Evolutionary conservation across 2,113 vertebrate species (phyloP).

Genomic region (Heterocephalus glaber): DNA sequence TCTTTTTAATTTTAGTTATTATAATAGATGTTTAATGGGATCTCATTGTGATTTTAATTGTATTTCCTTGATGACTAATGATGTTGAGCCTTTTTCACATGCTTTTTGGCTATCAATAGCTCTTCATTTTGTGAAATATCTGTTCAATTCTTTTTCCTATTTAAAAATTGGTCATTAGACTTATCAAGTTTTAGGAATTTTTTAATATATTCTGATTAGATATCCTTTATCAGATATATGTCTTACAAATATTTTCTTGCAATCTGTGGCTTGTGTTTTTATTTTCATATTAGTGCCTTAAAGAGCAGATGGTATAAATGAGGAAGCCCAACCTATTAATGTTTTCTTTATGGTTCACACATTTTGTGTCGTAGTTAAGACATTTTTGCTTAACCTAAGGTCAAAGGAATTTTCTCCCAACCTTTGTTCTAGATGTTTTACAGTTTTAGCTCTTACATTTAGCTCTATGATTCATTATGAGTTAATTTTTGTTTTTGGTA

Average conservation of each 20-base stretch:
- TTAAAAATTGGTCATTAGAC: constrained; percentile 51
- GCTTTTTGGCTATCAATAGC: constrained; percentile 59
- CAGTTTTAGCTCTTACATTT: constrained; percentile 9
- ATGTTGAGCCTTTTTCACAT: constrained; percentile 51
- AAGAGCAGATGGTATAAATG: constrained; percentile 43
- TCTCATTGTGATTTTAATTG: constrained; percentile 73
- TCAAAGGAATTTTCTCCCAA: constrained; percentile 18
- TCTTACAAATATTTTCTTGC: constrained; percentile 58
- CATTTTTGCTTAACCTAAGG: not conserved
- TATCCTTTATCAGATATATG: constrained; percentile 25
- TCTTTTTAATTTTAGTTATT: constrained; percentile 65
- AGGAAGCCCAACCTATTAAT: not conserved
- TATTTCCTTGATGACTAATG: constrained; percentile 73
- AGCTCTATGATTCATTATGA: not conserved
- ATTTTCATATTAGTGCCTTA: constrained; percentile 32
- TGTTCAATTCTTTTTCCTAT: constrained; percentile 46
- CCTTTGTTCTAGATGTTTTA: constrained; percentile 47
- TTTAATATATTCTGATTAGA: constrained; percentile 65
- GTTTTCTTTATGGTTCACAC: not conserved
- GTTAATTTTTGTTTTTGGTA: too few species aligned
- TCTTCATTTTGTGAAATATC: constrained; percentile 63
- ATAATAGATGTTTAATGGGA: constrained; percentile 57
- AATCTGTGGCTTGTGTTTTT: constrained; percentile 52
- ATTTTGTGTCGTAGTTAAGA: not conserved
- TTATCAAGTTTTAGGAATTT: constrained; percentile 58